These are phyloP conservation scores for Platichthys flesus DNA, from an alignment of 2,113 vertebrate genomes.

Conservation along the genomic window DNA sequence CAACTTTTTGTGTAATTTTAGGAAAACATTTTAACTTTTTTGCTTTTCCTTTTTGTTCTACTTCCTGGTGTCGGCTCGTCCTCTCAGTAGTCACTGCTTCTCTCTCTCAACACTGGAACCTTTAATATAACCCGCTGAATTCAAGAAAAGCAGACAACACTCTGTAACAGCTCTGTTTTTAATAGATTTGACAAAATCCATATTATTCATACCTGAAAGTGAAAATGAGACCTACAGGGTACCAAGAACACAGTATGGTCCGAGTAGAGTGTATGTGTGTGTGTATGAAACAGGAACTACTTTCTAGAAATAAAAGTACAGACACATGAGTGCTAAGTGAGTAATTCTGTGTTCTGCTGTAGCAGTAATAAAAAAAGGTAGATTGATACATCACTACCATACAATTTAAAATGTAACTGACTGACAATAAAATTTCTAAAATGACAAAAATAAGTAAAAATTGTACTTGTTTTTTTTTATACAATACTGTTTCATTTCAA, in stretches of 20 bases:
- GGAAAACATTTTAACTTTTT: background rate
- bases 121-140: background rate
- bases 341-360: slow-evolving; percentile 43
- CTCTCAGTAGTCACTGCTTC: background rate
- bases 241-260: slow-evolving; percentile 69
- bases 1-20: slow-evolving; percentile 11
- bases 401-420: slow-evolving; percentile 66
- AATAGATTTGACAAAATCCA: slow-evolving; percentile 71
- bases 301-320: slow-evolving; percentile 31
- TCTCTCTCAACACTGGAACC: slow-evolving; percentile 35
- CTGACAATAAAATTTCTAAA: slow-evolving; percentile 70
- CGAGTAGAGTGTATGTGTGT: slow-evolving; percentile 41
- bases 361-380: slow-evolving; percentile 47
- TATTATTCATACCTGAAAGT: slow-evolving; percentile 64
- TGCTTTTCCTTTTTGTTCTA: background rate
- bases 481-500: slow-evolving; percentile 66
- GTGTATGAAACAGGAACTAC: slow-evolving; percentile 42
- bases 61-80: background rate
- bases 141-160: background rate
- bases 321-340: slow-evolving; percentile 42
- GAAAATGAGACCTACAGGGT: slow-evolving; percentile 62
- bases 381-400: slow-evolving; percentile 55
- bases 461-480: slow-evolving; percentile 41
- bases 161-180: slow-evolving; percentile 61
- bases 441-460: slow-evolving; percentile 65